Conservation (phyloP, 2,797 vertebrate species). For the Prionace glauca region DNA sequence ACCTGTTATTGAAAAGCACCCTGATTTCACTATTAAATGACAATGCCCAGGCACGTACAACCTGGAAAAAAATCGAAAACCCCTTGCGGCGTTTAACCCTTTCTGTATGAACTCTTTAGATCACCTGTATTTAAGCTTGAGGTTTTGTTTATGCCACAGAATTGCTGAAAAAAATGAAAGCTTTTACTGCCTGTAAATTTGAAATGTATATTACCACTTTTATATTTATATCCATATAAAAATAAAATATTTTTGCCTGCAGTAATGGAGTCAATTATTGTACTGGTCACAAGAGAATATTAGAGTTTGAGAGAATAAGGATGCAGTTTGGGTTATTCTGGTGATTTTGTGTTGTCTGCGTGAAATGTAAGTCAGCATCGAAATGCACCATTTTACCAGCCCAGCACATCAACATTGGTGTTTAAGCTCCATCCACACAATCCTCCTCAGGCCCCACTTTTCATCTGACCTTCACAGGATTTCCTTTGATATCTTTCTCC, state of each 20-base stretch:
- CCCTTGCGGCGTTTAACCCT: neutral
- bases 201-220: neutral
- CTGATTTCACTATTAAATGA: neutral
- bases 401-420: neutral
- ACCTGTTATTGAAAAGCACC: neutral
- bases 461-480: neutral
- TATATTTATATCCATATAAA: constrained; percentile 17
- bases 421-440: neutral
- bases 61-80: neutral
- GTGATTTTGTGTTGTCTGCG: neutral
- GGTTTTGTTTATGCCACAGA: no score
- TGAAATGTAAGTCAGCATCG: neutral
- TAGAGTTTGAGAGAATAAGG: neutral
- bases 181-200: neutral
- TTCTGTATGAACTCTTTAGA: neutral
- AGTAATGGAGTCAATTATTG: neutral
- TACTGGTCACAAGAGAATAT: neutral
- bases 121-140: neutral
- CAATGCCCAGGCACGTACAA: neutral
- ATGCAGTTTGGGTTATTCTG: neutral
- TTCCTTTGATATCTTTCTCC: neutral
- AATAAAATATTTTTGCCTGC: constrained; percentile 26
- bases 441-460: neutral
- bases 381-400: neutral
- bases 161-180: neutral